A percentile compares a stretch with the other conserved stretches of the same genome.
phyloP scores from a whole-genome alignment of 2,888 invertebrate genomes.

The Venusia cambrica region DNA sequence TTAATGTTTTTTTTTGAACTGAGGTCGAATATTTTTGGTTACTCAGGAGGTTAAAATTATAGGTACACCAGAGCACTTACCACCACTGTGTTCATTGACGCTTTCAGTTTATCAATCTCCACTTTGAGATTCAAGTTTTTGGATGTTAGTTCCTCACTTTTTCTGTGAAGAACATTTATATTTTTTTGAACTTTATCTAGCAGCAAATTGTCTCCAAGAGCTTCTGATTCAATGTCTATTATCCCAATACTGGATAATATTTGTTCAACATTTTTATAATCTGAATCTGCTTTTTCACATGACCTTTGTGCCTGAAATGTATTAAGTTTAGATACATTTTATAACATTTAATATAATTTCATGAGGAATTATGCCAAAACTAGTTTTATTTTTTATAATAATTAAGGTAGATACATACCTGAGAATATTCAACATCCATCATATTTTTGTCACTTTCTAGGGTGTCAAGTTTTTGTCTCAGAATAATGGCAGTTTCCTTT shows the following conservation, averaged over 20 bases:
- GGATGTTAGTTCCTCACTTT: conserved; percentile 67
- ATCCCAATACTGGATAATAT: conserved; percentile 61
- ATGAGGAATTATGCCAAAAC: too few species aligned
- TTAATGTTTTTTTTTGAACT: too few species aligned
- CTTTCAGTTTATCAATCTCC: conserved; percentile 61
- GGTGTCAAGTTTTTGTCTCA: conserved; percentile 62
- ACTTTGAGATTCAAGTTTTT: conserved; percentile 59
- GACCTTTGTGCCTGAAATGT: conserved; percentile 60
- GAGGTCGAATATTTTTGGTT: too few species aligned
- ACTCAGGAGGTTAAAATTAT: too few species aligned
- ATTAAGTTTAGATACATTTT: too few species aligned
- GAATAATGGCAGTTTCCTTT: conserved; percentile 61
- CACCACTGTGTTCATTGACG: conserved; percentile 42
- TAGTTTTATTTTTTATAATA: conserved; percentile 3
- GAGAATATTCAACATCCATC: conserved; percentile 66
- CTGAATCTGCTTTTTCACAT: conserved; percentile 67
- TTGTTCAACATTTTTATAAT: conserved; percentile 65
- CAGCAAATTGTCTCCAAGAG: conserved; percentile 43
- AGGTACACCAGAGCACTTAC: too few species aligned
- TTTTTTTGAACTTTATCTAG: conserved; percentile 60
- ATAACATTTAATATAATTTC: too few species aligned
- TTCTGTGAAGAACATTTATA: conserved; percentile 51
- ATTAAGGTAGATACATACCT: conserved; percentile 40
- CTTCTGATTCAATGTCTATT: conserved; percentile 47
- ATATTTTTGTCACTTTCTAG: conserved; percentile 66